Conservation (phyloP, 2,888 invertebrate genomes). For the Agapetus fuscipes region DNA sequence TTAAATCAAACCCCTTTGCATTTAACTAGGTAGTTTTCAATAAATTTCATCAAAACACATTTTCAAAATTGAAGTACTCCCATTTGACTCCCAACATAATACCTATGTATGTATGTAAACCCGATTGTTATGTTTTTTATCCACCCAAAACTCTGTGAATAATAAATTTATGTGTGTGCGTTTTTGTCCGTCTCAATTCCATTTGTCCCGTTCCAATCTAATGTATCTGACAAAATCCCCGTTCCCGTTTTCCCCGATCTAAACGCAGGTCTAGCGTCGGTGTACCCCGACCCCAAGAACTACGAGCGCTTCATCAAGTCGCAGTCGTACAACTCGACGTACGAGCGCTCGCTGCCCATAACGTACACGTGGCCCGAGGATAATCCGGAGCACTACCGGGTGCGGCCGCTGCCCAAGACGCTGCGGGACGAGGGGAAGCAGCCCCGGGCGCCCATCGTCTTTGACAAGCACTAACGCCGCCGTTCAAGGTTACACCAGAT, state of each 20-base stretch:
- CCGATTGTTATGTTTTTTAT: too few relatives aligned
- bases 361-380: slow-evolving; percentile 38
- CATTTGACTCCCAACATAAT: too few relatives aligned
- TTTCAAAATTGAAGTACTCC: too few relatives aligned
- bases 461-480: slow-evolving; percentile 17
- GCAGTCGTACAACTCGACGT: slow-evolving; percentile 44
- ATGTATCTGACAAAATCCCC: too few relatives aligned
- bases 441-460: slow-evolving; percentile 16
- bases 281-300: slow-evolving; percentile 50
- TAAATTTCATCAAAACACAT: too few relatives aligned
- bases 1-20: too few relatives aligned
- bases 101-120: too few relatives aligned
- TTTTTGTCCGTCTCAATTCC: too few relatives aligned
- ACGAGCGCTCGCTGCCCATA: slow-evolving; percentile 39
- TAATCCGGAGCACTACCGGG: slow-evolving; percentile 26
- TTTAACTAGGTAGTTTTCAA: too few relatives aligned
- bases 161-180: too few relatives aligned
- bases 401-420: slow-evolving; percentile 18
- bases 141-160: too few relatives aligned
- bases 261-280: slow-evolving; percentile 43
- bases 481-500: too few relatives aligned
- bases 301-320: slow-evolving; percentile 40
- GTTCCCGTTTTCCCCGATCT: slow-evolving; percentile 2
- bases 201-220: neutral
- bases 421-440: slow-evolving; percentile 18